Conservation (phyloP, 2,797 vertebrate species). For the Myotis planiceps region DNA sequence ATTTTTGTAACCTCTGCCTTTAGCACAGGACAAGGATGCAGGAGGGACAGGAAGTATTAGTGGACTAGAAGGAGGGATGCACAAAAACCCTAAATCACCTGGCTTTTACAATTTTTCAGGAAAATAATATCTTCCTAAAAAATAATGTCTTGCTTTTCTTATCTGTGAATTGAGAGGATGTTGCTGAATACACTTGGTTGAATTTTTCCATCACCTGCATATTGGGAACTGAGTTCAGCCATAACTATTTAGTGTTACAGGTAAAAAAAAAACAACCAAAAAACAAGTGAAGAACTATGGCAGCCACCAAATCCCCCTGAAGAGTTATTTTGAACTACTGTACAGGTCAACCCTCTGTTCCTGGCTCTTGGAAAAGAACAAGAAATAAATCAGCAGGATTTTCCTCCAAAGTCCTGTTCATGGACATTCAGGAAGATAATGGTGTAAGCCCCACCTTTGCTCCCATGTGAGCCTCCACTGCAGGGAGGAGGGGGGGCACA, state of each 20-base stretch:
- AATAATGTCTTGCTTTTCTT: background rate
- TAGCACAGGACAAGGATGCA: too few species aligned
- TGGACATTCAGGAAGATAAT: background rate
- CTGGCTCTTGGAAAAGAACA: background rate
- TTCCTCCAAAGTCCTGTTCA: background rate
- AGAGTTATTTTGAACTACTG: background rate
- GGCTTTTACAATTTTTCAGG: background rate
- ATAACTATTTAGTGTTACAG: background rate
- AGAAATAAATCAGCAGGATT: background rate
- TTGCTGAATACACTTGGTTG: background rate
- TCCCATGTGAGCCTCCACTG: background rate
- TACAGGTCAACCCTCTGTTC: background rate
- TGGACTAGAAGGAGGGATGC: background rate
- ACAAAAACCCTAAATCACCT: background rate
- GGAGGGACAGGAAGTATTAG: background rate
- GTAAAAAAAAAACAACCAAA: background rate
- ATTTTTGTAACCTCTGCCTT: background rate
- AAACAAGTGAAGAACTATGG: background rate
- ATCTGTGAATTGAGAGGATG: background rate
- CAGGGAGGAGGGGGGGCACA: fast-evolving
- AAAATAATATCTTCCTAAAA: background rate
- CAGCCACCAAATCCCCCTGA: background rate
- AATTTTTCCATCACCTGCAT: background rate
- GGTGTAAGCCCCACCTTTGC: too few species aligned
- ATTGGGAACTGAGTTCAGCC: background rate